Evolutionary conservation across 2,888 invertebrate genomes (phyloP).

Genomic region (Brachylomia viminalis): DNA sequence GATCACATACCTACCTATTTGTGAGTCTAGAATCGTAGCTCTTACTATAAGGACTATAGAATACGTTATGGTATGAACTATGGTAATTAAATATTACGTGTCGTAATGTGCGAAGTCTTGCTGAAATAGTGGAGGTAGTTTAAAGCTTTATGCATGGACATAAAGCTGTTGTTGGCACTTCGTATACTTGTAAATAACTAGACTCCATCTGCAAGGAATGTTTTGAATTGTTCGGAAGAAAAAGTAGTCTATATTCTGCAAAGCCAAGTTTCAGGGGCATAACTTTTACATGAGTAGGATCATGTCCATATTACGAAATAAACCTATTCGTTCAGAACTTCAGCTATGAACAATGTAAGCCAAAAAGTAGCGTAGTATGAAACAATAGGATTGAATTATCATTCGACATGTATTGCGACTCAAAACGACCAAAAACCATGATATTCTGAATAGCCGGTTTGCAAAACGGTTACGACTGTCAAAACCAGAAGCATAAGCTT

Average conservation of each 20-base stretch:
- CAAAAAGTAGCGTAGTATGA: not conserved
- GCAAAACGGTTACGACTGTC: not conserved
- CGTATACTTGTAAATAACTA: slow-evolving; percentile 13
- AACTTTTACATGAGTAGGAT: not conserved
- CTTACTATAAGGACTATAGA: slow-evolving; percentile 4
- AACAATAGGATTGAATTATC: not conserved
- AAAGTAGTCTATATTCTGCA: not conserved
- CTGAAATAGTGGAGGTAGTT: slow-evolving; percentile 22
- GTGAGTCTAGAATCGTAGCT: slow-evolving; percentile 17
- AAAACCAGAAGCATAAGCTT: slow-evolving; percentile 8
- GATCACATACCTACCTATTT: slow-evolving; percentile 42
- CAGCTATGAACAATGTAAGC: not conserved
- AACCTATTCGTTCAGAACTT: not conserved
- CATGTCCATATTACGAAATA: not conserved
- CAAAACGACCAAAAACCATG: not conserved
- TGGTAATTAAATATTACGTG: slow-evolving; percentile 42
- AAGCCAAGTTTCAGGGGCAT: not conserved
- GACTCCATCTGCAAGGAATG: not conserved
- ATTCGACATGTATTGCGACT: not conserved
- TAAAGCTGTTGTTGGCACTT: slow-evolving; percentile 36
- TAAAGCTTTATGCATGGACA: slow-evolving; percentile 13
- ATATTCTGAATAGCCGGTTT: not conserved
- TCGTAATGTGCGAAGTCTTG: slow-evolving; percentile 8
- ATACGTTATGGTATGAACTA: slow-evolving; percentile 32
- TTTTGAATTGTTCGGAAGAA: not conserved